Evolutionary conservation across 2,113 vertebrate species (phyloP).

Genomic region (Poeciliopsis occidentalis): DNA sequence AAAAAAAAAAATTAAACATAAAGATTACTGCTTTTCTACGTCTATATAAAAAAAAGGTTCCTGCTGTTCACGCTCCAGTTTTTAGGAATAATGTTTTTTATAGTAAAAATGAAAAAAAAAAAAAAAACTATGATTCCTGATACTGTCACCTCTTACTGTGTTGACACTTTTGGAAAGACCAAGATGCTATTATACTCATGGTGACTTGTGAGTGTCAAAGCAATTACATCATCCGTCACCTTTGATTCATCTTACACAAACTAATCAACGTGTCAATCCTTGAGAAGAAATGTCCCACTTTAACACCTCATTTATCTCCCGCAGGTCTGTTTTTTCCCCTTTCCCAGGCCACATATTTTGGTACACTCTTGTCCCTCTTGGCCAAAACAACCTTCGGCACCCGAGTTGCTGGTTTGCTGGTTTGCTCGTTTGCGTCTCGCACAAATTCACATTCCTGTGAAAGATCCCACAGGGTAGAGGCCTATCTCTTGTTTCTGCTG

Average conservation of each 20-base stretch:
- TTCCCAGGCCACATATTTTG: slow-evolving; percentile 49
- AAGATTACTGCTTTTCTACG: background rate
- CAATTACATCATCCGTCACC: background rate
- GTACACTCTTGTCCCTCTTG: slow-evolving; percentile 63
- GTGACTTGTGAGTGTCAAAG: background rate
- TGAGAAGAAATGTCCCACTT: slow-evolving; percentile 34
- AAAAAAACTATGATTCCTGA: background rate
- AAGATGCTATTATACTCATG: background rate
- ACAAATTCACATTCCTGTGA: slow-evolving; percentile 69
- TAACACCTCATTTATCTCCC: slow-evolving; percentile 37
- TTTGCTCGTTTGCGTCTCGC: slow-evolving; percentile 55
- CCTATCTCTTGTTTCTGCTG: slow-evolving; percentile 64
- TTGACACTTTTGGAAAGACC: background rate
- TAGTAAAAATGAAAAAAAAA: too few species aligned
- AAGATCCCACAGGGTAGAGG: slow-evolving; percentile 63
- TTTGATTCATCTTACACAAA: slow-evolving; percentile 8
- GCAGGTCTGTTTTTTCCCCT: slow-evolving; percentile 8
- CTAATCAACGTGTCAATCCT: slow-evolving; percentile 19
- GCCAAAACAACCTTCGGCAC: slow-evolving; percentile 63
- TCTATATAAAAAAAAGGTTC: background rate
- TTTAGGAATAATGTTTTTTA: too few species aligned
- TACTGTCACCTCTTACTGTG: background rate
- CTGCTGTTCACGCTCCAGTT: background rate
- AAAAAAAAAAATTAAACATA: too few species aligned
- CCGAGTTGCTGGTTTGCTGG: slow-evolving; percentile 48